Evolutionary conservation across 2,797 vertebrate species (phyloP).

Genomic region (Odontamblyopus lacepedii): DNA sequence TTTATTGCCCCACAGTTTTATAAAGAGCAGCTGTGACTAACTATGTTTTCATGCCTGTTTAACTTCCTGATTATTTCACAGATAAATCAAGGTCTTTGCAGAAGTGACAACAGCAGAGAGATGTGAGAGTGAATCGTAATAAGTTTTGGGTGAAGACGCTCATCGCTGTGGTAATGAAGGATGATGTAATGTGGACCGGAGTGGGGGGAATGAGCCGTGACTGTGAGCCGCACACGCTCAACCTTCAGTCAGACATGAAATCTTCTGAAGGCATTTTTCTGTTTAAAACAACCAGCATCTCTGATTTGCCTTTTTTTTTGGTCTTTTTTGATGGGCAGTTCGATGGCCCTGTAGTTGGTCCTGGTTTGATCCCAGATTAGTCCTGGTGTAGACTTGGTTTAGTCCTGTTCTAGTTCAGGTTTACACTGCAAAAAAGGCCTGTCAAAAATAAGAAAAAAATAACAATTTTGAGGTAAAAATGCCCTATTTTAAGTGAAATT

Average conservation of each 20-base stretch:
- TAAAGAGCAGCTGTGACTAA: constrained; percentile 14
- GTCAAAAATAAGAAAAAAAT: too few species aligned
- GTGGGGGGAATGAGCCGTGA: neutral
- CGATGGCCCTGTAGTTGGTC: neutral
- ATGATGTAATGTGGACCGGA: neutral
- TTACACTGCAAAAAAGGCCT: neutral
- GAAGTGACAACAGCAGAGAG: neutral
- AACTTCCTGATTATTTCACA: constrained; percentile 14
- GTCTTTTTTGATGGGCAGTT: neutral
- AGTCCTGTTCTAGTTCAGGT: neutral
- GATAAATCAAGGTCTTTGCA: constrained; percentile 9
- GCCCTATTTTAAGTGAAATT: too few species aligned
- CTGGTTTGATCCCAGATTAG: neutral
- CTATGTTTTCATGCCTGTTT: constrained; percentile 15
- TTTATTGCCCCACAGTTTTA: constrained; percentile 2
- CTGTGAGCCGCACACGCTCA: neutral
- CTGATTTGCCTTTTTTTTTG: neutral
- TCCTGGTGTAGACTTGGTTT: neutral
- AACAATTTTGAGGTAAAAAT: too few species aligned
- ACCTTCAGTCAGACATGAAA: neutral
- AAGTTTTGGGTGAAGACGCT: neutral
- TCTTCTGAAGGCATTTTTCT: neutral
- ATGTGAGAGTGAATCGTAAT: neutral
- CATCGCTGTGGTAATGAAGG: neutral
- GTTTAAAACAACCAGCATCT: neutral